phyloP scores from a whole-genome alignment of 2,797 vertebrate species.

The Artibeus jamaicensis region DNA sequence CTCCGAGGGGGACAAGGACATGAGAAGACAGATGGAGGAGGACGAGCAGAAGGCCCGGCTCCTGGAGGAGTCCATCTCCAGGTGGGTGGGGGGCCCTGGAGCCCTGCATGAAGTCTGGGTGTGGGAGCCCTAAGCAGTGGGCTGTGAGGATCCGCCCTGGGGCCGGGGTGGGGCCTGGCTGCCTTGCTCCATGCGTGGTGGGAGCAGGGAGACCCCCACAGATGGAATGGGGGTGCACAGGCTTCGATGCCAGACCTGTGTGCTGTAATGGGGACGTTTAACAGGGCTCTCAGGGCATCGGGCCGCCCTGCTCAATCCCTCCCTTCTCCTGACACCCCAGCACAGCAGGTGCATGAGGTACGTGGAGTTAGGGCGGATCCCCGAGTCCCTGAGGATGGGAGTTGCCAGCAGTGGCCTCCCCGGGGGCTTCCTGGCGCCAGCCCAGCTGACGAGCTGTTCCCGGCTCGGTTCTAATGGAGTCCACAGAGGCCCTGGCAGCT shows the following conservation, averaged over 20 bases:
- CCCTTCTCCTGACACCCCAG: too few relatives aligned
- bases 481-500: neutral
- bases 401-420: neutral
- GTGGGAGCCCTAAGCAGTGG: fast-evolving
- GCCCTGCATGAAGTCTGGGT: neutral
- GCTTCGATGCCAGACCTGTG: neutral
- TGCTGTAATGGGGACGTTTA: neutral
- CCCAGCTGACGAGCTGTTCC: neutral
- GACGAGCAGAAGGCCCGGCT: slow-evolving; percentile 88
- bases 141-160: neutral
- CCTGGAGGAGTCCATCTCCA: slow-evolving; percentile 90
- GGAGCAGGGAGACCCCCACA: neutral
- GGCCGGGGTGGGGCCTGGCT: neutral
- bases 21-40: slow-evolving; percentile 89
- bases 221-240: neutral
- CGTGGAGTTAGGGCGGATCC: fast-evolving
- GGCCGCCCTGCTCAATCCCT: neutral
- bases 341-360: neutral
- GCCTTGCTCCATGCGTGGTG: neutral
- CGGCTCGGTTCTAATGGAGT: fast-evolving
- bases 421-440: neutral
- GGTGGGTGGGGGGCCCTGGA: slow-evolving; percentile 80
- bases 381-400: neutral
- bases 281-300: neutral
- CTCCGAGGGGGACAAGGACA: slow-evolving; percentile 88